Percentiles rank a stretch among this genome's conserved stretches.
phyloP scores from a whole-genome alignment of 1,140 invertebrate species.

The Chlorops oryzae region DNA sequence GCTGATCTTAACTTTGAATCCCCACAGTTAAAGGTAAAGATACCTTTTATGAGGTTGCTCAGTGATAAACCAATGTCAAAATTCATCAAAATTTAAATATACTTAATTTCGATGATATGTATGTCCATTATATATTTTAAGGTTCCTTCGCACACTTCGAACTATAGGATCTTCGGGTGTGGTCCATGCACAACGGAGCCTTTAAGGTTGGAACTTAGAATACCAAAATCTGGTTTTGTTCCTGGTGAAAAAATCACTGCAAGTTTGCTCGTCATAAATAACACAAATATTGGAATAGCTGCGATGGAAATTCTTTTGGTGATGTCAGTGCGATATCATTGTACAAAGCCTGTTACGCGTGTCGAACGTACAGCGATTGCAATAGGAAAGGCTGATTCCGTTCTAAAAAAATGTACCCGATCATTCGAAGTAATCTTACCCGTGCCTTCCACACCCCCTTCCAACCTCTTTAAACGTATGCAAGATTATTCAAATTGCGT shows the following conservation, averaged over 20 bases:
- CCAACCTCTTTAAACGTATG: slow-evolving; percentile 65
- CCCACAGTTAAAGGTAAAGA: slow-evolving; percentile 31
- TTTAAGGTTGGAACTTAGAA: slow-evolving; percentile 31
- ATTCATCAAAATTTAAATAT: too few species aligned
- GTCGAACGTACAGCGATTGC: slow-evolving; percentile 53
- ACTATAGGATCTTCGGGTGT: slow-evolving; percentile 38
- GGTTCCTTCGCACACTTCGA: slow-evolving; percentile 32
- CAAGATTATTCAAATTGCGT: slow-evolving; percentile 63
- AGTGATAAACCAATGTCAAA: too few species aligned
- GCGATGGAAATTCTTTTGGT: slow-evolving; percentile 49
- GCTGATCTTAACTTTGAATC: slow-evolving; percentile 64
- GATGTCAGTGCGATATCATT: slow-evolving; percentile 46
- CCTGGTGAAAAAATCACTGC: slow-evolving; percentile 39
- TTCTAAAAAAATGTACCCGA: slow-evolving; percentile 44
- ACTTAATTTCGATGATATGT: too few species aligned
- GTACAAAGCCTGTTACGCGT: slow-evolving; percentile 53
- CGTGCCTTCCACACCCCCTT: slow-evolving; percentile 62
- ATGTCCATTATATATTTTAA: too few species aligned
- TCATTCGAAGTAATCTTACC: slow-evolving; percentile 46
- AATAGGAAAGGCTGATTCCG: slow-evolving; percentile 49
- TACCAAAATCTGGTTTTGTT: slow-evolving; percentile 41
- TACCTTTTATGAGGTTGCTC: too few species aligned
- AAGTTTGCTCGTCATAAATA: slow-evolving; percentile 36
- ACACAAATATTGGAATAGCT: slow-evolving; percentile 51
- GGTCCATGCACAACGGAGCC: slow-evolving; percentile 41